A percentile compares a stretch with the other conserved stretches of the same genome.
Evolutionary conservation across 1,140 invertebrate species (phyloP).

Genomic region (Melipona quadrifasciata): DNA sequence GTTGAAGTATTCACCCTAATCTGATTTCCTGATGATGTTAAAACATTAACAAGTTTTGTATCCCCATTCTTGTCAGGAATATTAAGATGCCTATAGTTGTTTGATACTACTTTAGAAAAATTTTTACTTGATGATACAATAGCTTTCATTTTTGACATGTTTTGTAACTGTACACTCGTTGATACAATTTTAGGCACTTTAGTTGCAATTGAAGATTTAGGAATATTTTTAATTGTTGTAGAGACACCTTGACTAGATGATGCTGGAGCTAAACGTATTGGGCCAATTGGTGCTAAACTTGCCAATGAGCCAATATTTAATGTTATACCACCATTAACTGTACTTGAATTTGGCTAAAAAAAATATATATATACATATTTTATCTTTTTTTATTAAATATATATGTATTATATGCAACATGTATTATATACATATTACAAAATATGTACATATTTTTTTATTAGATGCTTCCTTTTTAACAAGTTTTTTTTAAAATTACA

Average conservation of each 20-base stretch:
- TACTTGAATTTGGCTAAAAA: conserved; percentile 62
- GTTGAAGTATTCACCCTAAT: conserved; percentile 60
- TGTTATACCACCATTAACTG: conserved; percentile 77
- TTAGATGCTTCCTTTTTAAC: not conserved
- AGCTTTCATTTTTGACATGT: conserved; percentile 72
- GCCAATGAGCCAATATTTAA: conserved; percentile 81
- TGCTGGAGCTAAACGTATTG: conserved; percentile 75
- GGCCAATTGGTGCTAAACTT: conserved; percentile 79
- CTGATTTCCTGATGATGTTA: conserved; percentile 63
- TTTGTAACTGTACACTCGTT: conserved; percentile 55
- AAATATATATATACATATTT: not conserved
- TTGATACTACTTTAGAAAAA: conserved; percentile 67
- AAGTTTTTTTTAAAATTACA: not conserved
- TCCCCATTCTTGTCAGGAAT: conserved; percentile 65
- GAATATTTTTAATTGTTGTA: conserved; percentile 39
- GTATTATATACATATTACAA: not conserved
- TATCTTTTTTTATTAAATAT: not conserved
- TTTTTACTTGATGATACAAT: conserved; percentile 69
- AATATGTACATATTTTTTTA: not conserved
- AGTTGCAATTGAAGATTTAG: conserved; percentile 52
- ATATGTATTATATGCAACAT: not conserved
- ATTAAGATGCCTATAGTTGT: conserved; percentile 69
- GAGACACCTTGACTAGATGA: conserved; percentile 48
- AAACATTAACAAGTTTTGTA: conserved; percentile 69
- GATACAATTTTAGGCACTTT: conserved; percentile 70